Base-by-base conservation (phyloP, 2,797 vertebrate genomes). In the Enoplosus armatus region DNA sequence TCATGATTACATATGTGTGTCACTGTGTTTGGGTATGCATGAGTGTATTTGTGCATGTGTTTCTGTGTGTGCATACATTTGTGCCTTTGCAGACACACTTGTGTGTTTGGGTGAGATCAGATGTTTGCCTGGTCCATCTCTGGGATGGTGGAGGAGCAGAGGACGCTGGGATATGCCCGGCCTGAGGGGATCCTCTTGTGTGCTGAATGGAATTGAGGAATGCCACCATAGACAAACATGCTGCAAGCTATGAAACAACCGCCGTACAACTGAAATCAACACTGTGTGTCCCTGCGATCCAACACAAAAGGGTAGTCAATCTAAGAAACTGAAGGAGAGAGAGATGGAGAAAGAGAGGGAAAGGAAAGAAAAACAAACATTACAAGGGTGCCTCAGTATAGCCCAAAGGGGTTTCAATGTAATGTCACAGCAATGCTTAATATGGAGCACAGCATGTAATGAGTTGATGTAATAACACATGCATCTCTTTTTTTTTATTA, bases 371-470 rank as follows among this genome's bases (percentile, higher is more conserved):
- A 93, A 93, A 94, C 80, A 94, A 94, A 93, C 87, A 92, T 85
- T 89, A 85, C 83, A 82, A 82, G 84, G 72, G 88, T 86, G 83
- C 87, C 86, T 89, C 66, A 66, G 41, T 72, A 26, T 90, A 85
- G 91, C 94, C 93, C 86, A 91, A 84, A 94, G 94, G 93, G 86
- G 90, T 95, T 95, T 95, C 93, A 93, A 89, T 93, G 87, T 92
- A 93, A 91, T 93, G 88, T 89, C 91, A 93, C 86, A 90, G 86
- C 61, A 87, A 81, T 89, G 85, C 82, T 87, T 86, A 87, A 92
- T 84, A 86, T 84, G 78, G 76, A 87, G 83, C 66, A 55, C 83
- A 81, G 86, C 77, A 86, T 87, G 80, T 83, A 88, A 93, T 86
- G 85, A 91, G 82, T 89, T 93, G 83, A 94, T 93, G 86, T 79